Evolutionary conservation across 2,113 vertebrate species (phyloP).

Genomic region (Rhabdornis inornatus): DNA sequence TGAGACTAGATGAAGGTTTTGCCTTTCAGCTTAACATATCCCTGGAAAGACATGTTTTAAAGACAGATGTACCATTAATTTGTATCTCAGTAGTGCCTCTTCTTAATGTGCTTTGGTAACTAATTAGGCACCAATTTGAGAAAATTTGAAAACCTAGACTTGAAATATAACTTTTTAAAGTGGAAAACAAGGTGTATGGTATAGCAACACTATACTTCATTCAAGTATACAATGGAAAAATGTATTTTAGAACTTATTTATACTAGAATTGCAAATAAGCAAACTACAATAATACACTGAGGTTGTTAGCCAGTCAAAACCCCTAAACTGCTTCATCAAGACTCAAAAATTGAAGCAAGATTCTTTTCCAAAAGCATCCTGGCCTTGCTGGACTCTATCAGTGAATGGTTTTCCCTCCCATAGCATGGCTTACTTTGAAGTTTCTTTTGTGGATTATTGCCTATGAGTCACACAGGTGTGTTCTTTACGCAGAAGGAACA

Average conservation of each 20-base stretch:
- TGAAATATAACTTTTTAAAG: neutral
- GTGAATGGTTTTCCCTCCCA: neutral
- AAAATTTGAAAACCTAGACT: neutral
- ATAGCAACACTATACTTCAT: neutral
- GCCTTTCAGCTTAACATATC: neutral
- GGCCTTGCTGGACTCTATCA: neutral
- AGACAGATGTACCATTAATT: neutral
- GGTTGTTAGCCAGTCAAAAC: neutral
- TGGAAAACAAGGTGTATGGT: neutral
- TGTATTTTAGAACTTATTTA: neutral
- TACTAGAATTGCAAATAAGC: neutral
- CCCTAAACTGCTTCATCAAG: neutral
- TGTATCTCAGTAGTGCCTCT: neutral
- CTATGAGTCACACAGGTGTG: slow-evolving; percentile 21
- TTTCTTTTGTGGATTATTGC: neutral
- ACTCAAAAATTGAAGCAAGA: neutral
- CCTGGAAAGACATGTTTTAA: neutral
- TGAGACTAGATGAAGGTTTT: neutral
- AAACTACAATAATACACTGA: neutral
- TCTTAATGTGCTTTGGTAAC: neutral
- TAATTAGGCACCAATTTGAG: neutral
- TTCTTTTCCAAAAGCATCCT: neutral
- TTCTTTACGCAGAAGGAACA: neutral
- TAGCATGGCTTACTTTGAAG: neutral
- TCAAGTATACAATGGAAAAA: neutral